Conservation (phyloP, 1,140 invertebrate genomes). For the Eriosoma lanigerum region DNA sequence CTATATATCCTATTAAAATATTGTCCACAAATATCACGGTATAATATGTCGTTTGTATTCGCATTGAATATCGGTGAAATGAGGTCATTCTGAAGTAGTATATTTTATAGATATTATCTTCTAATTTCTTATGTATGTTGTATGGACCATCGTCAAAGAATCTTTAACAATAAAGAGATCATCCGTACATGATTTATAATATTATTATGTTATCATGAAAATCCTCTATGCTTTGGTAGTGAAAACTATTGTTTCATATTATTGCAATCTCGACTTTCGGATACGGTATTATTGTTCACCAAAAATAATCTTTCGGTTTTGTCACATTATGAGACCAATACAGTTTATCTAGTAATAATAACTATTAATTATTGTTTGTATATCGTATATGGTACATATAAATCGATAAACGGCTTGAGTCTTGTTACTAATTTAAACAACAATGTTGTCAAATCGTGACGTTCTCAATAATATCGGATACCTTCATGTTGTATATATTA, state of each 20-base stretch:
- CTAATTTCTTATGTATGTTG: not conserved
- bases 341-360: no score
- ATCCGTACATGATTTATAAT: not conserved
- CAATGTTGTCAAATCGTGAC: not conserved
- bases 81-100: not conserved
- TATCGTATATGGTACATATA: no score
- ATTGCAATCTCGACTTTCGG: not conserved
- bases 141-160: not conserved
- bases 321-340: not conserved
- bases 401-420: no score
- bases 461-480: not conserved
- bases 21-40: not conserved
- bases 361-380: no score
- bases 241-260: not conserved
- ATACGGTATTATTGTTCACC: not conserved
- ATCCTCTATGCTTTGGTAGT: not conserved
- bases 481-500: not conserved
- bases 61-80: not conserved
- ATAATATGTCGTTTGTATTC: not conserved
- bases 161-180: not conserved
- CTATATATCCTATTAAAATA: no score
- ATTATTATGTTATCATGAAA: not conserved
- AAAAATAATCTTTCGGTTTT: not conserved
- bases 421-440: no score
- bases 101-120: not conserved